These are phyloP conservation scores for Lamellibrachia columna DNA, from an alignment of 2,888 invertebrate species.

Conservation along the genomic window DNA sequence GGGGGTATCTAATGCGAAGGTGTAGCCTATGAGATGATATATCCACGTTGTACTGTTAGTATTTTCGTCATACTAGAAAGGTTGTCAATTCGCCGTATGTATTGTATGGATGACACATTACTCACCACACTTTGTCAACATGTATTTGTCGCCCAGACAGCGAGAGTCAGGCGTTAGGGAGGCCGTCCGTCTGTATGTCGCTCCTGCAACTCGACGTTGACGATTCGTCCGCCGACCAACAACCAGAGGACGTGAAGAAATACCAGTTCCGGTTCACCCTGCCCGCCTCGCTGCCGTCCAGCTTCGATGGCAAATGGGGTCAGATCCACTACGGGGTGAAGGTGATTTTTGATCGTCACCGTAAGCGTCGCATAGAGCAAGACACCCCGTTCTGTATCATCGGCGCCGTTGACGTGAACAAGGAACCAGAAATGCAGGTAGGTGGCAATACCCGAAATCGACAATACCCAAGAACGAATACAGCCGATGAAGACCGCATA, in stretches of 20 bases:
- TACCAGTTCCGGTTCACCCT: constrained; percentile 34
- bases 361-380: constrained; percentile 33
- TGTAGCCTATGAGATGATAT: neutral
- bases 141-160: neutral
- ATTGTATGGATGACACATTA: neutral
- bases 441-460: neutral
- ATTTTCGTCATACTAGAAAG: too few species aligned
- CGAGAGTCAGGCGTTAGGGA: neutral
- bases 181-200: neutral
- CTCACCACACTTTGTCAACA: neutral
- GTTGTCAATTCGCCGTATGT: neutral
- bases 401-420: constrained; percentile 28
- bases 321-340: constrained; percentile 32
- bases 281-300: constrained; percentile 29
- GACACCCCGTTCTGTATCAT: constrained; percentile 30
- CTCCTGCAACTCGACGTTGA: too few species aligned
- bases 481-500: neutral
- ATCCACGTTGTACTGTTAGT: too few species aligned
- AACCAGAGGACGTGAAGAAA: neutral
- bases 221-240: neutral
- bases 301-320: constrained; percentile 33
- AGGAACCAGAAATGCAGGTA: constrained; percentile 33
- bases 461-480: neutral
- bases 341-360: constrained; percentile 30
- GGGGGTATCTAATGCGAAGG: neutral